Percentiles rank a stretch among this genome's conserved stretches.
Evolutionary conservation across 2,888 invertebrate genomes (phyloP).

Genomic region (Pandemis heparana): DNA sequence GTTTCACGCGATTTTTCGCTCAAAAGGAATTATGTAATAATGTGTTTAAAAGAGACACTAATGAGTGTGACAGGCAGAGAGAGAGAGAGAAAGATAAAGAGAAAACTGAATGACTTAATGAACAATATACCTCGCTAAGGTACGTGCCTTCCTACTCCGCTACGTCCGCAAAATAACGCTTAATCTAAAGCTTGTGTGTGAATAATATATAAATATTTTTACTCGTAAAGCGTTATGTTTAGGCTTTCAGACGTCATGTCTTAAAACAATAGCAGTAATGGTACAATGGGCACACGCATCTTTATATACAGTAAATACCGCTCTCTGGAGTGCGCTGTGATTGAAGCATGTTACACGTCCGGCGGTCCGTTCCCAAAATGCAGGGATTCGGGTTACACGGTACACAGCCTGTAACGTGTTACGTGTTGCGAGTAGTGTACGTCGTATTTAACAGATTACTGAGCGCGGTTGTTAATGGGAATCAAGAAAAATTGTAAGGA

Average conservation of each 20-base stretch:
- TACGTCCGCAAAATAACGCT: too few relatives aligned
- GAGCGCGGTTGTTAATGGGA: not conserved
- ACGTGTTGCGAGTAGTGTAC: constrained; percentile 26
- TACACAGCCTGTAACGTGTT: constrained; percentile 27
- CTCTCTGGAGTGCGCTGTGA: constrained; percentile 79
- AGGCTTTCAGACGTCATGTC: not conserved
- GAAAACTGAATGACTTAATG: too few relatives aligned
- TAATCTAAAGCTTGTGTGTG: too few relatives aligned
- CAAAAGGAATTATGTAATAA: too few relatives aligned
- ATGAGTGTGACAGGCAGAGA: too few relatives aligned
- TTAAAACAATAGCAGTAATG: not conserved
- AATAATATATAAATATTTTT: too few relatives aligned
- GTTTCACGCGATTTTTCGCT: too few relatives aligned
- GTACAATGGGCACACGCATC: constrained; percentile 55
- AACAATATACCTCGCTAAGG: too few relatives aligned
- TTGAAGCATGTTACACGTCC: constrained; percentile 85
- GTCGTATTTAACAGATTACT: constrained; percentile 32
- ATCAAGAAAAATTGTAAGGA: not conserved
- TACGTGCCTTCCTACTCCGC: too few relatives aligned
- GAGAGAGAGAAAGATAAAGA: too few relatives aligned
- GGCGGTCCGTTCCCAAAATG: constrained; percentile 80
- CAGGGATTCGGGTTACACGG: constrained; percentile 76
- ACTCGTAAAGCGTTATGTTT: too few relatives aligned
- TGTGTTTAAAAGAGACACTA: too few relatives aligned
- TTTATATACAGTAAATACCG: constrained; percentile 79